Conservation (phyloP, 2,113 vertebrate genomes). For the Chaenocephalus aceratus region DNA sequence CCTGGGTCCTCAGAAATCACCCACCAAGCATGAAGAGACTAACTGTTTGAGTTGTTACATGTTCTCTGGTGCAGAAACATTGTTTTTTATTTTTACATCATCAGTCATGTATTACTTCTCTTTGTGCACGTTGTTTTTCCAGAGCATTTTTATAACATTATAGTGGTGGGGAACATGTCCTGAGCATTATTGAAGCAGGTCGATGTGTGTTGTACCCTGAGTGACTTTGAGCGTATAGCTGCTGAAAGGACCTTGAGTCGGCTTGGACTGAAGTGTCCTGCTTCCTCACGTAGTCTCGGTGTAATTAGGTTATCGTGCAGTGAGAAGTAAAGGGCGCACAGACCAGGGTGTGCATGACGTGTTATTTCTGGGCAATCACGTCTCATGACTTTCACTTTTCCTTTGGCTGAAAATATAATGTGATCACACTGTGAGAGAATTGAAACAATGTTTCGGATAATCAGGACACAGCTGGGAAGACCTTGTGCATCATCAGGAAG, state of each 20-base stretch:
- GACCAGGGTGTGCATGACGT: background rate
- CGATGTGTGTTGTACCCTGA: background rate
- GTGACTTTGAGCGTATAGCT: background rate
- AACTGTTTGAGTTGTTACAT: too few species aligned
- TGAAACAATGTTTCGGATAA: background rate
- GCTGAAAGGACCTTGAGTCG: background rate
- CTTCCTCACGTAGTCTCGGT: background rate
- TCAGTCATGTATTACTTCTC: too few species aligned
- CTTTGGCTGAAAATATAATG: constrained; percentile 5
- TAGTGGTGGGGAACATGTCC: too few species aligned
- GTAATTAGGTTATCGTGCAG: background rate
- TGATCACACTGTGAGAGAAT: constrained; percentile 26
- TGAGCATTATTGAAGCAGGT: background rate
- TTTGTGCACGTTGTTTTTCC: background rate
- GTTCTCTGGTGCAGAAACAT: too few species aligned
- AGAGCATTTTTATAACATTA: too few species aligned
- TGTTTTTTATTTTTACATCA: too few species aligned
- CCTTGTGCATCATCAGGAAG: background rate
- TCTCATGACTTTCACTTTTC: constrained; percentile 26
- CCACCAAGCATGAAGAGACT: too few species aligned
- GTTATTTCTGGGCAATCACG: background rate
- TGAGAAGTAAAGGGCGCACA: constrained; percentile 6
- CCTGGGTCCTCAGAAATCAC: too few species aligned
- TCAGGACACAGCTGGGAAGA: background rate
- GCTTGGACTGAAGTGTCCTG: constrained; percentile 7